Base-by-base conservation (phyloP, 2,113 vertebrate species). In the Cyprinus carpio region DNA sequence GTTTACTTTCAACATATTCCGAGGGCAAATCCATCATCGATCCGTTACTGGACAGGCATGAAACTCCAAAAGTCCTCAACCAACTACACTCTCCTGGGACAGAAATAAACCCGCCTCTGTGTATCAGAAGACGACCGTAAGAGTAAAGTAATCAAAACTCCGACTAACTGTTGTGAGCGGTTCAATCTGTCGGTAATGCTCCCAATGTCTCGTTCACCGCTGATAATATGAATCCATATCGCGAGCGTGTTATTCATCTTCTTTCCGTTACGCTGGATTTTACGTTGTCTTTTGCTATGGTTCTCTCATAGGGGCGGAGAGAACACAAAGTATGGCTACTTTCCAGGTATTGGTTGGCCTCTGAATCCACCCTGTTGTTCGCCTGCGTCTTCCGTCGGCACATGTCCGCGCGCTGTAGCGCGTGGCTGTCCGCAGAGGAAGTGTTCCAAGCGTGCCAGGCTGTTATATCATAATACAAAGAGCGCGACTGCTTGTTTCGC, bases 1-100 rank as follows among this genome's bases (percentile, higher is more conserved):
- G n/a, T 98, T 99, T 4, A 99, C 94, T 91, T 96, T 95, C 92
- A n/a, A 98, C 95, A 88, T 89, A 86, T 40, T 94, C 93, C 87
- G 89, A 92, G 81, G 89, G 90, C 88, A 94, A 75, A 88, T 95
- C 93, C 94, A 95, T 95, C 89, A 95, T 91, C 58, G 95, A 94
- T 87, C 95, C 94, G 91, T 96, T 96, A 87, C 89, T 94, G 92
- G n/a, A n/a, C n/a, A n/a, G 95, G 96, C 96, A 95, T 96, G 89
- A 90, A 58, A 15, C 4, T 51, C 9, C 40, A 10, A 60, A 84
- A 72, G 40, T 25, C 40, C 23, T 37, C 67, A 34, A 60, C n/a
- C n/a, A n/a, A n/a, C n/a, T n/a, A 51, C 80, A 64, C 34, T 40
- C 74, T 67, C 58, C 16, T 43, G 58, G 23, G 74, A 31, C n/a